Evolutionary conservation across 1,140 invertebrate genomes (phyloP), one percentile per base, ranked within the genome.

Genomic region (Drosophila teissieri): DNA sequence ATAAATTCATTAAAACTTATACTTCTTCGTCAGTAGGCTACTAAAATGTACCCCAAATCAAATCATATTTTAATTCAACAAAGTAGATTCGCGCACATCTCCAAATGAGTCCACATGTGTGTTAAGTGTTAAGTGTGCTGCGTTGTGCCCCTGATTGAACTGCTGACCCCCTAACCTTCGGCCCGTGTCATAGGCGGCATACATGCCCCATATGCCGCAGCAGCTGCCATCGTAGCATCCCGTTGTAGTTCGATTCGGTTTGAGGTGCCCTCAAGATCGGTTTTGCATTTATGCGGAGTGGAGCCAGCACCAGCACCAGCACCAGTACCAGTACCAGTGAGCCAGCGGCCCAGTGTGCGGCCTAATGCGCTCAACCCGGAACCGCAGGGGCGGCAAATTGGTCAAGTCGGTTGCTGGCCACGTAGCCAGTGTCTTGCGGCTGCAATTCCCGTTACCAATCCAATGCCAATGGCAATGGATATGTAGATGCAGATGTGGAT

Each of bases 331-430:
- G 37, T 3, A 39, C 37, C 37, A 39, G 37, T 19, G 19, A 14
- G 14, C 37, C 14, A 12, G n/a, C 15, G 15, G 34, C 19, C 40
- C 44, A 64, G 27, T 65, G 27, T 72, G 46, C 31, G 65, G 37
- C 65, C 75, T 80, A 82, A 80, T 80, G 80, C 79, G 60, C 57
- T 78, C 65, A 73, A 68, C 49, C 65, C 67, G 74, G 78, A 79
- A 83, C 81, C 80, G 72, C 80, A 83, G 83, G 84, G 52, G 64
- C 81, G 80, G 77, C 80, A 83, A 83, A 83, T 83, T 83, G 80
- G 80, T 84, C 80, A 84, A 83, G 80, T 72, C 80, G 74, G 40
- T 68, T 67, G 49, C 54, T 55, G 44, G 52, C 68, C 58, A 63
- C 72, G 58, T 55, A 74, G 51, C 46, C 49, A 51, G 63, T 48